These are phyloP conservation scores for Apantesis nais DNA, from an alignment of 2,888 invertebrate genomes.

Conservation along the genomic window DNA sequence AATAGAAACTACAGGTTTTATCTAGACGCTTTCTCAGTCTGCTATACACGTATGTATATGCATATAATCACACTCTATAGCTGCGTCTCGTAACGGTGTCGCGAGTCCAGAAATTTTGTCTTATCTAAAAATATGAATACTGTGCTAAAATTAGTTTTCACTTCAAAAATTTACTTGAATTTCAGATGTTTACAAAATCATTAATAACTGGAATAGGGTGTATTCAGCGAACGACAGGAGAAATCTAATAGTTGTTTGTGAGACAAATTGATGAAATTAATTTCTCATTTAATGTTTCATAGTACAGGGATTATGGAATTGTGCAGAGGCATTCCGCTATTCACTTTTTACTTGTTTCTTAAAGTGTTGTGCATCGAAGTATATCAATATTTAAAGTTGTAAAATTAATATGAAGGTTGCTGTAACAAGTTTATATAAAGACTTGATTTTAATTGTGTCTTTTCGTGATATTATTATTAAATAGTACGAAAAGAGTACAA, in stretches of 20 bases:
- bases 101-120: too few relatives aligned
- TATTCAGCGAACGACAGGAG: neutral
- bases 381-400: slow-evolving; percentile 29
- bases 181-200: neutral
- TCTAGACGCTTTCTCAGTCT: too few relatives aligned
- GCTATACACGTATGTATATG: too few relatives aligned
- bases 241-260: neutral
- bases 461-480: neutral
- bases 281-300: slow-evolving; percentile 12
- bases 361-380: slow-evolving; percentile 27
- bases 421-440: neutral
- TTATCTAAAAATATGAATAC: too few relatives aligned
- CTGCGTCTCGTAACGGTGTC: too few relatives aligned
- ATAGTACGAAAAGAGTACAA: neutral
- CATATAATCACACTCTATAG: too few relatives aligned
- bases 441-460: neutral
- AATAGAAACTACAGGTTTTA: too few relatives aligned
- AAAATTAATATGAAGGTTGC: slow-evolving; percentile 9
- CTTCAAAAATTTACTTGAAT: neutral
- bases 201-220: neutral
- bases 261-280: neutral
- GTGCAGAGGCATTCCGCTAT: slow-evolving; percentile 38
- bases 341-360: slow-evolving; percentile 29
- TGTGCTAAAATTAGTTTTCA: too few relatives aligned
- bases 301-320: slow-evolving; percentile 44